Conservation (phyloP, 2,888 invertebrate species). For the Sinelater perroti region DNA sequence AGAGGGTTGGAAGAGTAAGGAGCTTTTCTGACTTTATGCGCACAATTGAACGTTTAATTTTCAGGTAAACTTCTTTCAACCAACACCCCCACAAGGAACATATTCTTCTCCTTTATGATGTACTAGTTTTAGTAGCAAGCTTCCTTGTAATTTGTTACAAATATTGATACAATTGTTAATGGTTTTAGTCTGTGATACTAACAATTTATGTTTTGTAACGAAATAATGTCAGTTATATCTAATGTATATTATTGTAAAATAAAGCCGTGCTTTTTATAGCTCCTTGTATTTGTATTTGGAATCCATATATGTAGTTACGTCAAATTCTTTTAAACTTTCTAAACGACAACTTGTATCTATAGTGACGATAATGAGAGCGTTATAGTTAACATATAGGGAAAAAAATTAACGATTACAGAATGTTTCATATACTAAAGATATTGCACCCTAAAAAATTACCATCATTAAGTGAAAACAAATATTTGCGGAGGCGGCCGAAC, state of each 20-base stretch:
- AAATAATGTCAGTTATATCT: conserved; percentile 12
- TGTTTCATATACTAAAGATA: no score
- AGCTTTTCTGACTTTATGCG: background rate
- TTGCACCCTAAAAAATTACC: no score
- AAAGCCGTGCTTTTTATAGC: conserved; percentile 13
- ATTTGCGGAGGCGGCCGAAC: no score
- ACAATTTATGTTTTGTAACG: conserved; percentile 12
- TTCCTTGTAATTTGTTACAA: conserved; percentile 11
- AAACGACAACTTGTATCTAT: no score
- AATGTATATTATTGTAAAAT: conserved; percentile 14
- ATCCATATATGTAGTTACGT: no score
- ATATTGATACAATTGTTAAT: conserved; percentile 14
- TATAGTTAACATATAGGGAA: background rate
- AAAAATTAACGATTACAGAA: background rate
- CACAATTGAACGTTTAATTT: background rate
- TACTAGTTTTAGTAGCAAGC: background rate
- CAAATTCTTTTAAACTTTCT: no score
- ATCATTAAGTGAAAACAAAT: no score
- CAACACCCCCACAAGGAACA: no score
- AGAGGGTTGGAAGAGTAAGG: background rate
- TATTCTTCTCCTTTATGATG: no score
- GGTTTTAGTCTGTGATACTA: conserved; percentile 27
- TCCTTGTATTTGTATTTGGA: no score
- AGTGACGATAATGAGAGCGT: no score
- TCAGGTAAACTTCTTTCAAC: no score